Evolutionary conservation across 2,888 invertebrate species (phyloP), one percentile per base, ranked within the genome.

Genomic region (Helicoverpa assulta): DNA sequence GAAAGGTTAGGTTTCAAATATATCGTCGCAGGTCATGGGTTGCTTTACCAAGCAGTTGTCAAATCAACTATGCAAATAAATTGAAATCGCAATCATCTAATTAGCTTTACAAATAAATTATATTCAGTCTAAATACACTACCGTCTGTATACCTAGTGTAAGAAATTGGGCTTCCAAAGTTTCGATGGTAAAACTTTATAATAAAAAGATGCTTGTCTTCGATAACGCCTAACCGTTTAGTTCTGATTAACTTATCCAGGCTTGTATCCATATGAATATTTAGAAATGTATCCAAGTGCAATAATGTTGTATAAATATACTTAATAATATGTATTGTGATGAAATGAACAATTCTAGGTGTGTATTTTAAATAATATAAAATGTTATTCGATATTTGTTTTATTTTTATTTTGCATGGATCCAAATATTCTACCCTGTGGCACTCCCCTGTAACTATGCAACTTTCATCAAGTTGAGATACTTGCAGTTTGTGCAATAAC

Each of bases 281-380:
- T 91, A 92, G 91, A 87, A 82, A 89, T 90, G 91, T 94, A 94
- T 91, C 85, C 89, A 90, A 93, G 87, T 90, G 95, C 95, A 95
- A 94, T 94, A 95, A 94, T 92, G 89, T 92, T 93, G 92, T 93
- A 93, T 90, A 93, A 91, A 90, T 89, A 88, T 88, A 90, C 76
- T 87, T 87, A 89, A 89, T 85, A 85, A 71, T 78, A 92, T 93
- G 92, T 94, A 93, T 93, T 94, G 93, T 91, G 93, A 92, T 93
- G 89, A 92, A 89, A 90, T 90, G 86, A 87, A 87, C 87, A 90
- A 91, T 92, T 94, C 93, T 95, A 94, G 93, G 94, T 94, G 95
- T 95, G 95, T 94, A 95, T 94, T 94, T 94, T 92, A 94, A 94
- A 92, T 90, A 94, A 93, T 94, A 95, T 92, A 94, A 94, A 94